Evolutionary conservation across 2,888 invertebrate genomes (phyloP), one percentile per base, ranked within the genome.

Genomic region (Ichneumon xanthorius): DNA sequence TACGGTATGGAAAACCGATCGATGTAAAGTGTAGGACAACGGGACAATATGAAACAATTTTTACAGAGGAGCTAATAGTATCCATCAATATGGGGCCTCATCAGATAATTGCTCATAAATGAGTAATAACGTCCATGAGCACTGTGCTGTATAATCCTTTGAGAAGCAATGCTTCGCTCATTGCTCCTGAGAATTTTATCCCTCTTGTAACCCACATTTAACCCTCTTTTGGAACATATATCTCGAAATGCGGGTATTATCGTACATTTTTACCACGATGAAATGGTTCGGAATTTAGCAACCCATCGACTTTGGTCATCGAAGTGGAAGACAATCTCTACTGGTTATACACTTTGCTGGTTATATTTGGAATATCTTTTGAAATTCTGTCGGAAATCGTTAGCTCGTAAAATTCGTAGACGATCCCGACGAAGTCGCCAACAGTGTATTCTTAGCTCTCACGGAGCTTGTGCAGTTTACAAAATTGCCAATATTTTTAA

Each of bases 401-500:
- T 37, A 73, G 22, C 22, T 53, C 2, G 53, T 72, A 5, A 7
- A 53, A 37, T 53, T 14, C 16, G 22, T 40, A 19, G 53, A 72
- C n/a, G 53, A 72, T n/a, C 5, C 33, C 19, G 40, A 72, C 9
- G 55, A 72, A 19, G 19, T 53, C 14, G 37, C 53, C 1, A 72
- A 19, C 33, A 37, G 33, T 55, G n/a, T 7, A 1, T 55, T 72
- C 19, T 37, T 72, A 22, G 14, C 11, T 1, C 33, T 72, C 9
- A 30, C 71, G 14, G 37, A 37, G 33, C 19, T 37, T 53, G 71
- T 5, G n/a, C 19, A 11, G 9, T 33, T 37, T 55, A 50, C 71
- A 72, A 72, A 22, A 33, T 37, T 11, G 71, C 26, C 4, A 72
- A 72, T 72, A 53, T 72, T 55, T 16, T 55, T 1, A 33, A 55